Evolutionary conservation across 2,113 vertebrate species (phyloP).

Genomic region (Oplegnathus fasciatus): DNA sequence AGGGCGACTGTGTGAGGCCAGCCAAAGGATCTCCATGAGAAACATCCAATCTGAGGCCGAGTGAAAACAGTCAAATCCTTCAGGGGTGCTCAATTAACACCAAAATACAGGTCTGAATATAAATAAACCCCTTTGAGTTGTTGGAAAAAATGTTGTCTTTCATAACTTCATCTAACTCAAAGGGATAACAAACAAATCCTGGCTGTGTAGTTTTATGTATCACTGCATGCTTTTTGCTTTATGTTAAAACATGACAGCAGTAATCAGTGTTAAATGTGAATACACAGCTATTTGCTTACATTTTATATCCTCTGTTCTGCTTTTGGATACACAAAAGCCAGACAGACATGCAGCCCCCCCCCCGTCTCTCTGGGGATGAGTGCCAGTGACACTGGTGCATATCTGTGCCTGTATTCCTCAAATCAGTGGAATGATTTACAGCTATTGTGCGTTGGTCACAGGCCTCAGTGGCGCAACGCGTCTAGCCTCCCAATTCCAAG

Average conservation of each 20-base stretch:
- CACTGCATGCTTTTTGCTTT: slow-evolving; percentile 8
- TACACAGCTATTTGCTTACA: slow-evolving; percentile 31
- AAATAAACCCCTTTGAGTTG: slow-evolving; percentile 48
- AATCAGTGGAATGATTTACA: slow-evolving; percentile 78
- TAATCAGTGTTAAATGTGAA: slow-evolving; percentile 35
- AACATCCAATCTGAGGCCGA: slow-evolving; percentile 64
- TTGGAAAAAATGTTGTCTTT: slow-evolving; percentile 40
- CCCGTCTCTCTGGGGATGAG: slow-evolving; percentile 29
- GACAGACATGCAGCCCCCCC: slow-evolving; percentile 28
- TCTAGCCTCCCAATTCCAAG: slow-evolving; percentile 86
- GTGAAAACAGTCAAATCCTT: slow-evolving; percentile 66
- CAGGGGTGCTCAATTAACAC: slow-evolving; percentile 76
- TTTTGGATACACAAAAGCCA: slow-evolving; percentile 63
- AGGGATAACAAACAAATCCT: slow-evolving; percentile 40
- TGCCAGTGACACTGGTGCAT: slow-evolving; percentile 52
- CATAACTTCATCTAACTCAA: slow-evolving; percentile 46
- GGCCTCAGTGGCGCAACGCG: slow-evolving; percentile 85
- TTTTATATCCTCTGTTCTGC: slow-evolving; percentile 23
- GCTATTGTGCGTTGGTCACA: slow-evolving; percentile 66
- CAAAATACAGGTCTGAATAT: slow-evolving; percentile 60
- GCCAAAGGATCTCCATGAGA: slow-evolving; percentile 81
- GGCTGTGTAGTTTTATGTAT: slow-evolving; percentile 11
- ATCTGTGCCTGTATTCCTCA: slow-evolving; percentile 56
- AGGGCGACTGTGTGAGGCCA: slow-evolving; percentile 73
- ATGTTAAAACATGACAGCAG: slow-evolving; percentile 30